phyloP scores from a whole-genome alignment of 2,113 vertebrate genomes.

The Lepus europaeus region DNA sequence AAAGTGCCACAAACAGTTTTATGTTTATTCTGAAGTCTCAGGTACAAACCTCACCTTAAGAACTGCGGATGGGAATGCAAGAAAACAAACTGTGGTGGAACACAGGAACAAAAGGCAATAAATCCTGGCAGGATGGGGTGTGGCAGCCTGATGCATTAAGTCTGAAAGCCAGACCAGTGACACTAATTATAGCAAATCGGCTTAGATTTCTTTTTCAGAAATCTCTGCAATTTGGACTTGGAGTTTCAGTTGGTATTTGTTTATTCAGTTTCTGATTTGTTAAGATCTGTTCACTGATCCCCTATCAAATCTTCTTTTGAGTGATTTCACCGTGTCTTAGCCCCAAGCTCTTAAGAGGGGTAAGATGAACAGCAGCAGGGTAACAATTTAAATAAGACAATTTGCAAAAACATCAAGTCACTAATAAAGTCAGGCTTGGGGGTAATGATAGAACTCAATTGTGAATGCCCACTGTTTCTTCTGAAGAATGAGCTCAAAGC shows the following conservation, averaged over 20 bases:
- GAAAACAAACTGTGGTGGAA: neutral
- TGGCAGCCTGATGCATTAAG: neutral
- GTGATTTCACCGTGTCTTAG: conserved; percentile 27
- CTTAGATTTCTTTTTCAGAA: neutral
- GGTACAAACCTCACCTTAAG: neutral
- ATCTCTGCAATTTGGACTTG: neutral
- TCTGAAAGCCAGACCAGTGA: neutral
- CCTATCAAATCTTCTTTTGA: conserved; percentile 7
- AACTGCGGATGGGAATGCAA: neutral
- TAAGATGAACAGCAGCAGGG: conserved; percentile 26
- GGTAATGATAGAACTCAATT: neutral
- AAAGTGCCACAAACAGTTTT: neutral
- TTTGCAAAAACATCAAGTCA: conserved; percentile 12
- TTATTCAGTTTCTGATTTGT: conserved; percentile 1
- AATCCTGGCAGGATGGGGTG: too few relatives aligned
- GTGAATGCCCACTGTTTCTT: neutral
- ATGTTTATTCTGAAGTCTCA: neutral
- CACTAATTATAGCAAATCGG: neutral
- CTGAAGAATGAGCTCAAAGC: conserved; percentile 23
- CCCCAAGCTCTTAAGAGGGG: neutral
- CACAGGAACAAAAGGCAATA: neutral
- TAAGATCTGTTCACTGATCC: neutral
- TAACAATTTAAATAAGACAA: conserved; percentile 10
- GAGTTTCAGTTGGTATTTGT: conserved; percentile 22
- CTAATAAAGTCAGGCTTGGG: conserved; percentile 11